Conservation (phyloP, 1,140 invertebrate species). For the Helicoverpa zea region DNA sequence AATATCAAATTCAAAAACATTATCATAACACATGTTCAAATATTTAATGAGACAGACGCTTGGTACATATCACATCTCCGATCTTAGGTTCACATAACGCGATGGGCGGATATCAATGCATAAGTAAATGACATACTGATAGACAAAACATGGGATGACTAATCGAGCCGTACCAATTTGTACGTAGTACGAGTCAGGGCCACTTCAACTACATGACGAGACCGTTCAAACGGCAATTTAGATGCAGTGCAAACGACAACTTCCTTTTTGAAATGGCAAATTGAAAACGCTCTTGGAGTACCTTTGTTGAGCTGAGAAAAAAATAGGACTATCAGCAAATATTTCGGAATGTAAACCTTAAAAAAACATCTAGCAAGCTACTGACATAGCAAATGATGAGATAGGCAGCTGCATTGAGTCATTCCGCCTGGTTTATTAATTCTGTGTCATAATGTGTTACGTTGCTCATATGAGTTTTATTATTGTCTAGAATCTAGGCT, state of each 20-base stretch:
- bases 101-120: constrained; percentile 58
- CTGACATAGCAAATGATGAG: background rate
- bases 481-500: constrained; percentile 44
- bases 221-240: constrained; percentile 63
- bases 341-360: background rate
- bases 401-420: background rate
- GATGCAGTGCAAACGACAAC: constrained; percentile 63
- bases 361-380: background rate
- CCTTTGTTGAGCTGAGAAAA: constrained; percentile 50
- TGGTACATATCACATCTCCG: constrained; percentile 11
- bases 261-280: constrained; percentile 66
- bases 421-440: constrained; percentile 10
- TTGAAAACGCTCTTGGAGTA: constrained; percentile 58
- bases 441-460: constrained; percentile 24
- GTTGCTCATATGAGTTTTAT: constrained; percentile 27
- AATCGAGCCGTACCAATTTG: constrained; percentile 57
- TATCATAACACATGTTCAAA: background rate
- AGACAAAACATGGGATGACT: constrained; percentile 60
- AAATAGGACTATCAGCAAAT: background rate
- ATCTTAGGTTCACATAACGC: constrained; percentile 50
- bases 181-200: constrained; percentile 57
- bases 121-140: constrained; percentile 56
- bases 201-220: constrained; percentile 52
- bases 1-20: constrained; percentile 17
- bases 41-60: background rate